These are phyloP conservation scores for Drosophila infuscata DNA, from an alignment of 2,888 invertebrate genomes.

Conservation along the genomic window DNA sequence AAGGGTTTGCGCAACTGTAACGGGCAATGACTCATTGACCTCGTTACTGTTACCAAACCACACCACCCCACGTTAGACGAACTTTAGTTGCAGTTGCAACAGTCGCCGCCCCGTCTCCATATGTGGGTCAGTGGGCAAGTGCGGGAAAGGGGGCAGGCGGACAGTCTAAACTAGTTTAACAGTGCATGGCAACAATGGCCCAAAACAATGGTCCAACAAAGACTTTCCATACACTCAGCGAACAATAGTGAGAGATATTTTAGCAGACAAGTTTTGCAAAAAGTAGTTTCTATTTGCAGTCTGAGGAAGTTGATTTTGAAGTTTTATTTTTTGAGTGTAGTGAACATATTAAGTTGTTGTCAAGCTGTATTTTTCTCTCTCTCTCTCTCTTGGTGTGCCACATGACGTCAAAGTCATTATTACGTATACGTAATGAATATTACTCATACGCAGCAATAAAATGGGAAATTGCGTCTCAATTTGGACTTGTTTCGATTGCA, in stretches of 20 bases:
- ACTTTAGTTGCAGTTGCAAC: slow-evolving; percentile 26
- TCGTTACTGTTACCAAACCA: slow-evolving; percentile 44
- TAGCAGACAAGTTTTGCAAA: not conserved
- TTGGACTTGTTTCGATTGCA: slow-evolving; percentile 16
- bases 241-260: not conserved
- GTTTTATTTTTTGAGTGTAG: not conserved
- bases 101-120: slow-evolving; percentile 21
- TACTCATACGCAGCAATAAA: slow-evolving; percentile 59
- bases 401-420: slow-evolving; percentile 30
- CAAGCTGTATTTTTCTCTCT: too few relatives aligned
- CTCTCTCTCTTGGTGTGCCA: slow-evolving; percentile 1
- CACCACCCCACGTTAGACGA: not conserved
- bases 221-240: not conserved
- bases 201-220: slow-evolving; percentile 1
- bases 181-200: slow-evolving; percentile 44
- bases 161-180: slow-evolving; percentile 51
- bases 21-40: slow-evolving; percentile 80
- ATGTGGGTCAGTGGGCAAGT: slow-evolving; percentile 49
- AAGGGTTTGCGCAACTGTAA: slow-evolving; percentile 20
- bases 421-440: slow-evolving; percentile 62
- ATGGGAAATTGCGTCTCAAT: slow-evolving; percentile 59
- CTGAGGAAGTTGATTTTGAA: not conserved
- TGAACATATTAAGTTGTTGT: too few relatives aligned
- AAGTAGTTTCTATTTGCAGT: not conserved
- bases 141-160: not conserved